Percentiles rank a stretch among this genome's conserved stretches.
Conservation (phyloP, 1,140 invertebrate species). For the Drosophila kohkoa region DNA sequence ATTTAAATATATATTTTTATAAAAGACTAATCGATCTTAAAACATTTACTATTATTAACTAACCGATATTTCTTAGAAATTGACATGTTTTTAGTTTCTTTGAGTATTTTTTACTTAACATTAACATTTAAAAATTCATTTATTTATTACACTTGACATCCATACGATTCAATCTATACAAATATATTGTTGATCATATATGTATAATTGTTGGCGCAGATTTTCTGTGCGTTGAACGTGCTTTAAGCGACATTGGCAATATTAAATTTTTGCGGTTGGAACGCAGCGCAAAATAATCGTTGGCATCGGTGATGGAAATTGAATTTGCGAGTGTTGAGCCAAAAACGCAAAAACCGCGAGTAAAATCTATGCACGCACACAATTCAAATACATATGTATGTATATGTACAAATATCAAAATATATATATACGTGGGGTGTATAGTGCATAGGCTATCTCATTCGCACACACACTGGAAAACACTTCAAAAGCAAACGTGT, state of each 20-base stretch:
- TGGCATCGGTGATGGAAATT: conserved; percentile 63
- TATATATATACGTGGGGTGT: neutral
- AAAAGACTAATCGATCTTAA: too few species aligned
- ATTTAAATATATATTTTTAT: too few species aligned
- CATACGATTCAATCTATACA: neutral
- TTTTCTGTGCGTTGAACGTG: conserved; percentile 9
- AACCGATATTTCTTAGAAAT: too few species aligned
- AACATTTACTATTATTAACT: too few species aligned
- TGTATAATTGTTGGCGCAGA: neutral
- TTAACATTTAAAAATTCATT: too few species aligned
- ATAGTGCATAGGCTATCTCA: conserved; percentile 7
- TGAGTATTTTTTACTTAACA: too few species aligned
- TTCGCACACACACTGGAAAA: neutral
- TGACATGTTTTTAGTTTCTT: too few species aligned
- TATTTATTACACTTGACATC: too few species aligned
- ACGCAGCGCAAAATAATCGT: conserved; percentile 46
- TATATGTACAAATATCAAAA: neutral
- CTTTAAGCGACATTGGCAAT: conserved; percentile 46
- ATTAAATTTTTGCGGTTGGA: conserved; percentile 64
- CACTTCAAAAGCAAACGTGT: conserved; percentile 56
- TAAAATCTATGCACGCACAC: conserved; percentile 64
- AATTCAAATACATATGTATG: conserved; percentile 28
- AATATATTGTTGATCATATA: neutral
- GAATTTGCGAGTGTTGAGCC: conserved; percentile 68
- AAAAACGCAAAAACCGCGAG: conserved; percentile 70